Conservation (phyloP, 2,888 invertebrate species). For the Portevinia maculata region DNA sequence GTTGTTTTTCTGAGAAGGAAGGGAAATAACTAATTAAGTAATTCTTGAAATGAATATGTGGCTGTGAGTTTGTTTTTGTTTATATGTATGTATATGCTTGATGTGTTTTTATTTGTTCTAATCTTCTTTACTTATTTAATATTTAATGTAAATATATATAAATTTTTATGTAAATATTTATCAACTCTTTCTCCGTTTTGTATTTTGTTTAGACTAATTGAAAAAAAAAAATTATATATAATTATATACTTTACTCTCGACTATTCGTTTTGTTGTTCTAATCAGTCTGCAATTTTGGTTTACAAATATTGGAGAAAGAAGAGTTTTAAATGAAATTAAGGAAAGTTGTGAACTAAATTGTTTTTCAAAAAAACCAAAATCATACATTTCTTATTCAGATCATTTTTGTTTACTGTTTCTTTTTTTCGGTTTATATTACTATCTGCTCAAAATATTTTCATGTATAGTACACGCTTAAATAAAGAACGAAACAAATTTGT, state of each 20-base stretch:
- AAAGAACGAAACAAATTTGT: constrained; percentile 61
- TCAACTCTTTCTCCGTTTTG: constrained; percentile 40
- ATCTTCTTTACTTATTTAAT: constrained; percentile 61
- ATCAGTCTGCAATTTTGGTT: constrained; percentile 63
- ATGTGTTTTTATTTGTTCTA: constrained; percentile 48
- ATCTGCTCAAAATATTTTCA: constrained; percentile 76
- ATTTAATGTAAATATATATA: constrained; percentile 71
- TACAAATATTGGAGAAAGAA: constrained; percentile 55
- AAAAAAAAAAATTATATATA: constrained; percentile 37
- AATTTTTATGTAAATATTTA: constrained; percentile 66
- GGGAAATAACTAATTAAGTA: constrained; percentile 60
- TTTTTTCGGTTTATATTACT: constrained; percentile 69
- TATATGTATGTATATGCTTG: constrained; percentile 57
- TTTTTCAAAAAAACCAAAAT: constrained; percentile 8
- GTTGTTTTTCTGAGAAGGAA: constrained; percentile 24
- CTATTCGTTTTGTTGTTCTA: constrained; percentile 26
- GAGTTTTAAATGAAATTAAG: constrained; percentile 51
- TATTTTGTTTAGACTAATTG: constrained; percentile 41
- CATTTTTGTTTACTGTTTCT: constrained; percentile 67
- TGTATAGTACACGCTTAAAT: constrained; percentile 65
- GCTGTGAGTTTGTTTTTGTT: constrained; percentile 26
- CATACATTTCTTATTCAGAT: constrained; percentile 61
- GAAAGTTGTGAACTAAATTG: constrained; percentile 10
- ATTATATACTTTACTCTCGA: constrained; percentile 48
- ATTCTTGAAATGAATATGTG: constrained; percentile 51